Base-by-base conservation (phyloP, 1,140 invertebrate genomes). In the Brachionus sp. region DNA sequence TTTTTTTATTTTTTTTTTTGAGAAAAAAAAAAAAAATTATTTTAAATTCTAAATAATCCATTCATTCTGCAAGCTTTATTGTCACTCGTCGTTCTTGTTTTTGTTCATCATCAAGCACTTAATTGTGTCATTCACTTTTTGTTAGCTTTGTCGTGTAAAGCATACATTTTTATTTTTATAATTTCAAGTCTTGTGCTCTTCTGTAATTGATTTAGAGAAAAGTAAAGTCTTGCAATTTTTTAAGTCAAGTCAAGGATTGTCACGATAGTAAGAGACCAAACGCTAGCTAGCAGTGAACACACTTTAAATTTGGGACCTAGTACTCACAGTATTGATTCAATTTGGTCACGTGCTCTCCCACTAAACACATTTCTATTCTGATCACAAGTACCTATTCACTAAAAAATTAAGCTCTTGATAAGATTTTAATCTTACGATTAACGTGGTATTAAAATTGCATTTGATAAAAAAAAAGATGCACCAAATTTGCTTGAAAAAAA, bases 151-250 rank as follows among this genome's bases (percentile, higher is more conserved):
- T 57, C 50, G 50, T 57, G 50, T 57, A 57, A 70, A 70, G 66
- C 66, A 70, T 70, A 70, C 66, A 70, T 70, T 70, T 39, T 57
- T 23, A 46, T 12, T 25, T 9, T n/a, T 19, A n/a, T 19, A 70
- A 70, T 39, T 70, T 39, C 37, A 39, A 39, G 66, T 70, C 66
- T 70, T 70, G 66, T 39, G 33, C 66, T 70, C 37, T 35, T 66
- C 33, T 66, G 33, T 70, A 70, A 70, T 70, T 70, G 66, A 70
- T 70, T 70, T 39, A 70, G n/a, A 57, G 23, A 70, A 70, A 70
- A 70, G 66, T 70, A 70, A 70, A 70, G 66, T 70, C 66, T 70
- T 70, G 66, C 66, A 70, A 70, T 70, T 70, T 70, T 70, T 70
- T 70, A 39, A 70, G 35, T 39, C 37, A 39, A 70, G 16, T 0